Percentiles rank a stretch among this genome's conserved stretches.
Evolutionary conservation across 1,140 invertebrate genomes (phyloP).

Genomic region (Drosophila arizonae): DNA sequence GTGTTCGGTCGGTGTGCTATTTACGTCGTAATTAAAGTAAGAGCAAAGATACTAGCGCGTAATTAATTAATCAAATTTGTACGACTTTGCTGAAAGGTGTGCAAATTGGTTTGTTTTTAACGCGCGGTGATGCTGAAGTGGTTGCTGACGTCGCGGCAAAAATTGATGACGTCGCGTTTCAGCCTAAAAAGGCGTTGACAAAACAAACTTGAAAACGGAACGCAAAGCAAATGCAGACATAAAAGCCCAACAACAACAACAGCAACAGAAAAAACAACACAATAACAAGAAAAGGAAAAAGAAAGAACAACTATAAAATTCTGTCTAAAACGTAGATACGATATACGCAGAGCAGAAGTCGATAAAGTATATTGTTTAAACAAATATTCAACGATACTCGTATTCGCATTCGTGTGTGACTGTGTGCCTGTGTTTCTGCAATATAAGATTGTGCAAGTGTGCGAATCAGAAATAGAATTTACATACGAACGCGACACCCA

Average conservation of each 20-base stretch:
- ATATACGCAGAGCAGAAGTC: conserved; percentile 14
- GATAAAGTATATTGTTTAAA: conserved; percentile 42
- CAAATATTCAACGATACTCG: conserved; percentile 40
- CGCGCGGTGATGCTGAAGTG: conserved; percentile 20
- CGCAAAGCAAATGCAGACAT: conserved; percentile 42
- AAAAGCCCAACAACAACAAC: conserved; percentile 44
- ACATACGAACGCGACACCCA: conserved; percentile 37
- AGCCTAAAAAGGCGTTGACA: conserved; percentile 46
- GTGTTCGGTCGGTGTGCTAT: conserved; percentile 41
- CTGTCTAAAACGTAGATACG: conserved; percentile 20
- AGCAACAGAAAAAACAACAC: conserved; percentile 4
- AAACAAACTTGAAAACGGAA: conserved; percentile 62
- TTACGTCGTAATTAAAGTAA: conserved; percentile 53
- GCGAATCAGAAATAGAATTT: conserved; percentile 40
- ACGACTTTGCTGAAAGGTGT: conserved; percentile 18
- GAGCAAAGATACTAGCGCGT: conserved; percentile 30
- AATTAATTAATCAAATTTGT: conserved; percentile 46
- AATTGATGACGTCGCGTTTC: conserved; percentile 44
- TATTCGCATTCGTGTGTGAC: conserved; percentile 6
- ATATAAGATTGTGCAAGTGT: conserved; percentile 36
- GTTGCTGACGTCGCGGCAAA: conserved; percentile 27
- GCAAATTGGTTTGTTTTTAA: conserved; percentile 2
- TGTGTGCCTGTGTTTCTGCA: conserved; percentile 15
- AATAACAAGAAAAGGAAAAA: not conserved
- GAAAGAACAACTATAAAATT: conserved; percentile 1